Base-by-base conservation (phyloP, 2,113 vertebrate genomes). In the Hydropotes inermis region DNA sequence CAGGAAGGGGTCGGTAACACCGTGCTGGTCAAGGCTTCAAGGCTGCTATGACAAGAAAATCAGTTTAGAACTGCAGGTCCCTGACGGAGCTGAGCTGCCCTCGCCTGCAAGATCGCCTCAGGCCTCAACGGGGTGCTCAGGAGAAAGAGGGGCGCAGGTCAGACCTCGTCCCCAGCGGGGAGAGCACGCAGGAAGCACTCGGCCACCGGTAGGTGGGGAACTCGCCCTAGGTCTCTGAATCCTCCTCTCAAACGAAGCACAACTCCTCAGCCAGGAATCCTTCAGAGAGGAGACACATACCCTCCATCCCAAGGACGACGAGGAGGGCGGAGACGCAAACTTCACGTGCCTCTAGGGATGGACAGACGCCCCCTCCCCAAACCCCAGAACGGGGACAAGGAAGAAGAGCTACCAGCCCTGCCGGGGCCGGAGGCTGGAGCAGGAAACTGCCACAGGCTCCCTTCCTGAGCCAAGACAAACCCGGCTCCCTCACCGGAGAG, bases 401-500 rank as follows among this genome's bases (percentile, higher is more conserved):
- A 19, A 87, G 19, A 50, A 30, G 30, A 88, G 76, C 19, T 36
- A 13, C 52, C 16, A 3, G 3, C 5, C 21, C 4, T 43, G 3
- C 28, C 36, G 0, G 14, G 0, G 14, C 36, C 6, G 7, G 28
- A 39, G 5, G 39, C 1, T 2, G 36, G 28, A 17, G 17, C 30
- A n/a, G 36, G 54, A 58, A 43, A 39, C 27, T 25, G 60, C 16
- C n/a, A 79, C 27, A 55, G 28, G 45, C 7, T 27, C 33, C 55
- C 27, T n/a, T 13, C 57, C 16, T 13, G 7, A 6, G 8, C 43
- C n/a, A n/a, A 50, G 87, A 39, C 4, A 19, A 45, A 28, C 25
- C 33, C 28, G 19, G 16, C 11, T 50, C 54, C 79, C 81, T 81
- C 30, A 11, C 9, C 3, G 15, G 15, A 13, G 12, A 45, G 47